These are phyloP conservation scores for Isurus oxyrinchus DNA, from an alignment of 2,113 vertebrate genomes.

Conservation along the genomic window DNA sequence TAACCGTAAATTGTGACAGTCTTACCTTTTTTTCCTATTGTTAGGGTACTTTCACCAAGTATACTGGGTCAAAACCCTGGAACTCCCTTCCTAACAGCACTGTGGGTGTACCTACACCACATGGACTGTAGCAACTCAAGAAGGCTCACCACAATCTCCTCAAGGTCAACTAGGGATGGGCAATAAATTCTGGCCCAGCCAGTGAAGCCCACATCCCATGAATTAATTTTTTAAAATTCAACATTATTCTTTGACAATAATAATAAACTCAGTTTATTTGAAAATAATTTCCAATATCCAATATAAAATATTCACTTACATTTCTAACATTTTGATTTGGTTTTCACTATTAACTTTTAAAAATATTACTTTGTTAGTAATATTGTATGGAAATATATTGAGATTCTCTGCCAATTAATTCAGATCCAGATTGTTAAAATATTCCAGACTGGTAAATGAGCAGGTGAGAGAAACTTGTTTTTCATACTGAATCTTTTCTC, in stretches of 20 bases:
- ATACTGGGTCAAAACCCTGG: no score
- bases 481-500: neutral
- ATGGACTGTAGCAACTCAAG: no score
- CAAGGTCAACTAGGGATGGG: no score
- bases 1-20: neutral
- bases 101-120: no score
- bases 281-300: neutral
- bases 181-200: no score
- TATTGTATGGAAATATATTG: neutral
- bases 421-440: neutral
- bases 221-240: no score
- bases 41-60: neutral
- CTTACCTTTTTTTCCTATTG: neutral
- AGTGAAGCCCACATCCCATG: no score
- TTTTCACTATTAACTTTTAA: neutral
- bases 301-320: neutral
- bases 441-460: neutral
- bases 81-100: no score
- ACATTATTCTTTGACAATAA: neutral
- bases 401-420: neutral
- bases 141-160: no score
- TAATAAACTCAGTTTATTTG: neutral
- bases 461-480: neutral
- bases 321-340: neutral
- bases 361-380: neutral